Evolutionary conservation across 1,140 invertebrate species (phyloP).

Genomic region (Anoplolepis gracilipes): DNA sequence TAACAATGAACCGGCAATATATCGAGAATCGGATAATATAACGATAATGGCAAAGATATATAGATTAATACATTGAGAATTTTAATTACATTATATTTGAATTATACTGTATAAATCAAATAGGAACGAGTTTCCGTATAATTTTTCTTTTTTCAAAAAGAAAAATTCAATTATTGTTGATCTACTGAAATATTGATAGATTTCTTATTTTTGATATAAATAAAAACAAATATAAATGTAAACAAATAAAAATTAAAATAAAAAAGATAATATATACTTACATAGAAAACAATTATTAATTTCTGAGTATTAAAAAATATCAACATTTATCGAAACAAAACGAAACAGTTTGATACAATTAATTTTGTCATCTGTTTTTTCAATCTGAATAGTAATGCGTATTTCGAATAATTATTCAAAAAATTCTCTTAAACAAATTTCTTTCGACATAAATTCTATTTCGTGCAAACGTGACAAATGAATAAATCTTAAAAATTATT

Average conservation of each 20-base stretch:
- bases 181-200: background rate
- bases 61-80: background rate
- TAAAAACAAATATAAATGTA: background rate
- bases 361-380: background rate
- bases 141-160: background rate
- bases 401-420: background rate
- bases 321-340: background rate
- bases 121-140: background rate
- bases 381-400: background rate
- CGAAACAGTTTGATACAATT: background rate
- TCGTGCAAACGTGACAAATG: background rate
- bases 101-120: background rate
- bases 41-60: background rate
- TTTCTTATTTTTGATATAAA: background rate
- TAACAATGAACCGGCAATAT: background rate
- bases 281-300: background rate
- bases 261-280: background rate
- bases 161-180: background rate
- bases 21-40: background rate
- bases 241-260: background rate
- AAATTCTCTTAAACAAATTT: background rate
- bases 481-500: constrained; percentile 18
- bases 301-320: background rate
- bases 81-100: too few species aligned
- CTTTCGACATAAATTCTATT: background rate